Conservation (phyloP, 2,797 vertebrate species). For the Distichodus sexfasciatus region DNA sequence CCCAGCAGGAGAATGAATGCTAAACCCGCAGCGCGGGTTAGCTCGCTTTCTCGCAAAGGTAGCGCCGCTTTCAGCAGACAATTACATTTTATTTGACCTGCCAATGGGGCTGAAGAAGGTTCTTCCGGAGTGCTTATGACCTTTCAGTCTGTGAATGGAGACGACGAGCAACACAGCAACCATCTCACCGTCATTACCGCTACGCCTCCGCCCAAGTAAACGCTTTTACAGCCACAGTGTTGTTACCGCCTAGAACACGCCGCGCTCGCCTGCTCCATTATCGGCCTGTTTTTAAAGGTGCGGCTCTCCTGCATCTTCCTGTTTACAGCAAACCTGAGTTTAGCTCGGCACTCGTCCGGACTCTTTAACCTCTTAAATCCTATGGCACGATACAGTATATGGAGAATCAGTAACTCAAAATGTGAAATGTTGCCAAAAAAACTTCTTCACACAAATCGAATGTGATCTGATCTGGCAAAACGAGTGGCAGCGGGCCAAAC, state of each 20-base stretch:
- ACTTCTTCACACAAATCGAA: too few relatives aligned
- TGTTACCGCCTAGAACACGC: too few relatives aligned
- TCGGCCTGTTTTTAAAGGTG: slow-evolving; percentile 2
- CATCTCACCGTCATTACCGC: slow-evolving; percentile 45
- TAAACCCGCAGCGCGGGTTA: slow-evolving; percentile 78
- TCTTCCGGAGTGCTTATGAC: slow-evolving; percentile 76
- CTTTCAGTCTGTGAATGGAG: slow-evolving; percentile 77
- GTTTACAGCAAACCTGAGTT: too few relatives aligned
- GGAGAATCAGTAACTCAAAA: too few relatives aligned
- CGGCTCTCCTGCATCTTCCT: background rate
- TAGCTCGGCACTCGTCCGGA: too few relatives aligned
- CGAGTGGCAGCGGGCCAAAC: too few relatives aligned
- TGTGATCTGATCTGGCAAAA: too few relatives aligned
- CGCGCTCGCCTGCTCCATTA: too few relatives aligned
- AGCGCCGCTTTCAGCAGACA: slow-evolving; percentile 68
- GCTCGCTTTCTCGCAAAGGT: slow-evolving; percentile 67
- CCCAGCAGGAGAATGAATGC: slow-evolving; percentile 80
- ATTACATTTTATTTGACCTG: slow-evolving; percentile 80
- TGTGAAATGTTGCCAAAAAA: too few relatives aligned
- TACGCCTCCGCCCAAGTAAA: slow-evolving; percentile 30
- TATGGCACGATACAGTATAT: too few relatives aligned
- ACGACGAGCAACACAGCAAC: slow-evolving; percentile 63
- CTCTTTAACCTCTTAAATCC: too few relatives aligned
- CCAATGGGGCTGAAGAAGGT: slow-evolving; percentile 65
- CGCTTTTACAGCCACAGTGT: slow-evolving; percentile 43